Base-by-base conservation (phyloP, 1,140 invertebrate species). In the roundworm (Caenorhabditis elegans) region DNA sequence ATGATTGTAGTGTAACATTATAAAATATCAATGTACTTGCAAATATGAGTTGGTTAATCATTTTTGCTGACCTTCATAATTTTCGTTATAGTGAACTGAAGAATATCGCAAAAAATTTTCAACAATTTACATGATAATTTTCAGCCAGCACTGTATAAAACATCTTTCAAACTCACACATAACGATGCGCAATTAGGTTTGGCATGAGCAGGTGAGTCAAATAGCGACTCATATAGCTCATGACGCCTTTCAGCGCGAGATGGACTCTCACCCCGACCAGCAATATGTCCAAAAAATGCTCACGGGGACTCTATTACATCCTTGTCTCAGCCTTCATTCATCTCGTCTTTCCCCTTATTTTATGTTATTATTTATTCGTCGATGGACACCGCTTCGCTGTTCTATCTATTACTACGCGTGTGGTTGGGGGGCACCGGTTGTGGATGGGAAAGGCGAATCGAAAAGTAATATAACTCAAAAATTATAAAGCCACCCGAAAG, bases 301-400 rank as follows among this genome's bases (percentile, higher is more conserved):
- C 60, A 70, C 60, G 60, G 60, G 60, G 60, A 43, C 60, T 70
- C 60, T 39, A 70, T 70, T 70, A 70, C 60, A 70, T 70, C 31
- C 60, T 36, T 70, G 31, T 43, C 60, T 70, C 60, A 39, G n/a
- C 39, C 60, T 70, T 70, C 60, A 36, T 70, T 70, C 60, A 70
- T 70, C 60, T 70, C 60, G 60, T 70, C 60, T 70, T 70, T 39
- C 60, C 5, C 60, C 60, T n/a, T 70, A 39, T 70, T 70, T 70
- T 70, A 70, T 70, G 60, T 70, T 70, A 70, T 70, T 70, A 70
- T 70, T 70, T 70, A 70, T 70, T 70, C 60, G 60, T n/a, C 60
- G 31, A 70, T 39, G 60, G 60, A 70, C 60, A 70, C 60, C 34
- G 60, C 53, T n/a, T 34, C 53, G 31, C 34, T 70, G 60, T 70